Evolutionary conservation across 2,113 vertebrate species (phyloP).

Genomic region (Calidris pugnax): DNA sequence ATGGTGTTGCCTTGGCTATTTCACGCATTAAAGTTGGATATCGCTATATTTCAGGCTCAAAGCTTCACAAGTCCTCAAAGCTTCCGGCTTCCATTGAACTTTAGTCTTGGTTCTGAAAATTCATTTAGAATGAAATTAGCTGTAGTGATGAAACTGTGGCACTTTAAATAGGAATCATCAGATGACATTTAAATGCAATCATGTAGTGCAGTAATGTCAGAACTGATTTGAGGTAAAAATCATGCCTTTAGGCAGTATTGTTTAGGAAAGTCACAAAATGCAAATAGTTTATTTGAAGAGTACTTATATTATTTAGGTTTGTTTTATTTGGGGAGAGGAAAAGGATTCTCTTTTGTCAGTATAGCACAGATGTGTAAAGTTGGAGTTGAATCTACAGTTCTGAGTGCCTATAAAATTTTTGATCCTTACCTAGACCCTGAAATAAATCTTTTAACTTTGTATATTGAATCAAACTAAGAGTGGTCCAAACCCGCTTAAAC

Average conservation of each 20-base stretch:
- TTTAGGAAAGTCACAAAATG: conserved; percentile 15
- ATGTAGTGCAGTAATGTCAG: conserved; percentile 48
- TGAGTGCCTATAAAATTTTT: background rate
- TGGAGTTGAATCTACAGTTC: background rate
- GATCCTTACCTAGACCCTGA: background rate
- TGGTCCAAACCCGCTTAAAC: background rate
- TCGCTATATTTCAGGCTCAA: background rate
- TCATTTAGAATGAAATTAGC: conserved; percentile 72
- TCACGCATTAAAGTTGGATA: conserved; percentile 9
- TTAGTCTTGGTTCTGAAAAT: conserved; percentile 49
- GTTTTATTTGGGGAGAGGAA: background rate
- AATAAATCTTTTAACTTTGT: background rate
- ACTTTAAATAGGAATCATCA: conserved; percentile 65
- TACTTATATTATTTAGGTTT: background rate
- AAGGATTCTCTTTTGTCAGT: background rate
- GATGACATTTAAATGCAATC: conserved; percentile 66
- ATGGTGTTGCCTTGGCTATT: background rate
- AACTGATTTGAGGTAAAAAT: conserved; percentile 40
- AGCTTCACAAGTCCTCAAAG: conserved; percentile 15
- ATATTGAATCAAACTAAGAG: background rate
- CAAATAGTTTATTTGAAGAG: conserved; percentile 27
- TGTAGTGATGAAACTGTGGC: conserved; percentile 56
- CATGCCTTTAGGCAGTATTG: background rate
- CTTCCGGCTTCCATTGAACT: conserved; percentile 35
- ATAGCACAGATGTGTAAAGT: background rate